Evolutionary conservation across 2,888 invertebrate genomes (phyloP).

Genomic region (Drosophila hamatofila): DNA sequence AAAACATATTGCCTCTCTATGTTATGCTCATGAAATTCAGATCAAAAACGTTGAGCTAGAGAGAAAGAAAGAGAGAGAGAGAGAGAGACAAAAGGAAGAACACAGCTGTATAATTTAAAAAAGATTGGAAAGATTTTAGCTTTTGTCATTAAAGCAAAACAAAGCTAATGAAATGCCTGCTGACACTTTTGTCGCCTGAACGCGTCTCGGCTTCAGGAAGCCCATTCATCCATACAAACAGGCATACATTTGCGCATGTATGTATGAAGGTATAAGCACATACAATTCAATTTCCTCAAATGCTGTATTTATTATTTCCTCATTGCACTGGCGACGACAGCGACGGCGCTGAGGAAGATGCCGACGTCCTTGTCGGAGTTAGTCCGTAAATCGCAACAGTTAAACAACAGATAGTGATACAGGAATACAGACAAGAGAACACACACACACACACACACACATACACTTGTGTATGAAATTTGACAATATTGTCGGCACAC

Average conservation of each 20-base stretch:
- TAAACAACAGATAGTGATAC: slow-evolving; percentile 51
- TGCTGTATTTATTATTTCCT: slow-evolving; percentile 82
- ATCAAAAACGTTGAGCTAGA: too few species aligned
- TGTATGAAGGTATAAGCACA: slow-evolving; percentile 53
- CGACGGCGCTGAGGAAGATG: slow-evolving; percentile 26
- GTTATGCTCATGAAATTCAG: too few species aligned
- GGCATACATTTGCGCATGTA: slow-evolving; percentile 10
- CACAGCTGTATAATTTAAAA: too few species aligned
- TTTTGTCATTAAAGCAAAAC: neutral
- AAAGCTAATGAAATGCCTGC: neutral
- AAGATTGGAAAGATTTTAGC: too few species aligned
- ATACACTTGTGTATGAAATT: slow-evolving; percentile 61
- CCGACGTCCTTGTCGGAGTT: slow-evolving; percentile 51
- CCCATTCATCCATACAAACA: slow-evolving; percentile 19
- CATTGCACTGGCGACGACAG: slow-evolving; percentile 70
- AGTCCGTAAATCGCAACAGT: slow-evolving; percentile 77
- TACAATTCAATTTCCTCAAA: slow-evolving; percentile 82
- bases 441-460: slow-evolving; percentile 20
- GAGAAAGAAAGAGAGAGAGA: too few species aligned
- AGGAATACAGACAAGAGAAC: slow-evolving; percentile 37
- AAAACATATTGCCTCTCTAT: too few species aligned
- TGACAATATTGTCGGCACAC: slow-evolving; percentile 74
- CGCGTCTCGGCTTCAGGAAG: slow-evolving; percentile 21
- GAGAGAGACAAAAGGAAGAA: too few species aligned
- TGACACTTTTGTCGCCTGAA: slow-evolving; percentile 50